Evolutionary conservation across 2,113 vertebrate genomes (phyloP), one percentile per base, ranked within the genome.

Genomic region (Aphelocoma coerulescens): DNA sequence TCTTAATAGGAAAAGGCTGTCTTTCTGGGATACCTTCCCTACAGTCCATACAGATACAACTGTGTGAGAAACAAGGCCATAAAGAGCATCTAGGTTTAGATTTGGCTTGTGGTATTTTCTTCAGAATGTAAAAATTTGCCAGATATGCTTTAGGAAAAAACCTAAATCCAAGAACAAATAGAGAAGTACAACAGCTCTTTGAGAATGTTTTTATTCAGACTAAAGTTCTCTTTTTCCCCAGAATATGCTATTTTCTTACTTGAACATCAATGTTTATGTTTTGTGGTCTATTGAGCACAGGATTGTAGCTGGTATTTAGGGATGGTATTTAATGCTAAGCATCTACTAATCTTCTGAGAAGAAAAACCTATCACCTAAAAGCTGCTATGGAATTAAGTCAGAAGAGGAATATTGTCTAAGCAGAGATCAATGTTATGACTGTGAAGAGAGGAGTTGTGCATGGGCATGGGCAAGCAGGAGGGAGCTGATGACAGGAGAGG

Each of bases 11-110:
- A 66, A 61, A 12, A 6, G 5, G 7, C 13, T 87, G 26, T 68
- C 15, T 58, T 87, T 75, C 58, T n/a, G 33, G 24, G 11, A 54
- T 11, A n/a, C 9, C 39, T 88, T 68, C 44, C 46, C 39, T 44
- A 4, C 7, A 26, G n/a, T 51, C 48, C 49, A 52, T 5, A 2
- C 2, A 55, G 21, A 76, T 7, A 48, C 0, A 2, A n/a, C 48
- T 55, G 19, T 19, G 55, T 41, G 49, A 95, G 37, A n/a, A 83
- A 55, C 11, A 33, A 73, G 22, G 48, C 23, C 19, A 32, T 30
- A 89, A 89, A 15, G 4, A 78, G 18, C 21, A 58, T 35, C 43
- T 57, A 57, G 27, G 26, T 63, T 81, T 51, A 85, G 30, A 75
- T 62, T 7, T 54, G 7, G 35, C 28, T 32, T 63, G 8, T 91